phyloP scores from a whole-genome alignment of 2,888 invertebrate species.

The Agrenia bidenticulata region DNA sequence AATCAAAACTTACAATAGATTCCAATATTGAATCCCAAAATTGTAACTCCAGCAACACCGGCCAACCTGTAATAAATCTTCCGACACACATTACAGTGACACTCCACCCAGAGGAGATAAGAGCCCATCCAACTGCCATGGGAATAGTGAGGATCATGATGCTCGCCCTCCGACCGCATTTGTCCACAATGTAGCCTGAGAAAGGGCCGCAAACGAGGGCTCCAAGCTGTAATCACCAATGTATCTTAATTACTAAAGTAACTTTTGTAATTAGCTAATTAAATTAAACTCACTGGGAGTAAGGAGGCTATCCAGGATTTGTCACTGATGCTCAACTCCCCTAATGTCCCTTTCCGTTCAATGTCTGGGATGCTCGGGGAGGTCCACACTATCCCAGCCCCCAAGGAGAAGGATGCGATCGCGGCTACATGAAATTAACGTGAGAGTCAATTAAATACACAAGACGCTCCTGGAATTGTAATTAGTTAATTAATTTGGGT shows the following conservation, averaged over 20 bases:
- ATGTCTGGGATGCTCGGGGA: slow-evolving; percentile 43
- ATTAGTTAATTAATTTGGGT: no score
- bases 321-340: slow-evolving; percentile 58
- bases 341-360: slow-evolving; percentile 25
- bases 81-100: slow-evolving; percentile 59
- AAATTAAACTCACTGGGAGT: slow-evolving; percentile 54
- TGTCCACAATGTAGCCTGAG: slow-evolving; percentile 39
- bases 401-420: slow-evolving; percentile 38
- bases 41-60: no score
- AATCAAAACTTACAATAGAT: not conserved
- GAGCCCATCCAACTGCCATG: slow-evolving; percentile 56
- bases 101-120: slow-evolving; percentile 54
- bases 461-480: no score
- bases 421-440: slow-evolving; percentile 9
- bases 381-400: slow-evolving; percentile 35
- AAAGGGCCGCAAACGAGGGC: slow-evolving; percentile 42
- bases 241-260: no score
- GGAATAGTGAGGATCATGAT: slow-evolving; percentile 53
- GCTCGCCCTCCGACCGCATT: slow-evolving; percentile 37
- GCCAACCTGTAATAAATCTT: slow-evolving; percentile 55
- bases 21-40: not conserved
- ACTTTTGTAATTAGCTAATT: not conserved
- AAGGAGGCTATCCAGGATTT: slow-evolving; percentile 63
- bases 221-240: slow-evolving; percentile 15
- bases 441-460: not conserved